These are phyloP conservation scores for Argyrosomus regius DNA, from an alignment of 2,797 vertebrate genomes.

Conservation along the genomic window DNA sequence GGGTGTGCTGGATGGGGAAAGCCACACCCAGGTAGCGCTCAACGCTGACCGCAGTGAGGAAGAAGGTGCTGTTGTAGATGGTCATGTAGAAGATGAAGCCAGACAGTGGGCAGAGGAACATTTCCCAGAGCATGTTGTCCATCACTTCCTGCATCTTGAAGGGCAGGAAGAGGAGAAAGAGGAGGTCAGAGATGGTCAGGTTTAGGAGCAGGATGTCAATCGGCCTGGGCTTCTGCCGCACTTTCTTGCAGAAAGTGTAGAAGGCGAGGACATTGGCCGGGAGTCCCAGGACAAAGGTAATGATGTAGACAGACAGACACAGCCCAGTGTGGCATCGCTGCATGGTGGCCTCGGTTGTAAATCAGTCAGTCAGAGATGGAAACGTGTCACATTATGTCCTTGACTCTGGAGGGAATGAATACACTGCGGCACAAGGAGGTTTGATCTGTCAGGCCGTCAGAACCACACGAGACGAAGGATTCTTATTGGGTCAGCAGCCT, in stretches of 20 bases:
- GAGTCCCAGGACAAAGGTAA: constrained; percentile 84
- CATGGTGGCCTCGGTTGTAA: constrained; percentile 58
- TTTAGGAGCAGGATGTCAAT: constrained; percentile 90
- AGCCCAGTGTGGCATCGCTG: constrained; percentile 76
- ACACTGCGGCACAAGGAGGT: constrained; percentile 33
- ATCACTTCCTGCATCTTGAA: constrained; percentile 88
- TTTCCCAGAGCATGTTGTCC: constrained; percentile 78
- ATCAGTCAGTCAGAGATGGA: constrained; percentile 32
- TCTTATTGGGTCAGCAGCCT: constrained; percentile 68
- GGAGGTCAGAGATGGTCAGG: constrained; percentile 88
- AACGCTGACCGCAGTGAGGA: constrained; percentile 87
- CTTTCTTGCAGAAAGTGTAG: constrained; percentile 84
- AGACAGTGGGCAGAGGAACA: constrained; percentile 85
- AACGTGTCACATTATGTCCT: constrained; percentile 62
- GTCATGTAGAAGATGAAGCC: constrained; percentile 89
- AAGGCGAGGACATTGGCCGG: constrained; percentile 82
- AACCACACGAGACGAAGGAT: constrained; percentile 42
- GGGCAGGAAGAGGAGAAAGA: constrained; percentile 89
- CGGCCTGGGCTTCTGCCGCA: constrained; percentile 83
- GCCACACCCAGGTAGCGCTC: constrained; percentile 89
- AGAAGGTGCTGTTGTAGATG: constrained; percentile 89
- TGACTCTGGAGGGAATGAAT: constrained; percentile 16
- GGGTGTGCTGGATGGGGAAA: constrained; percentile 86
- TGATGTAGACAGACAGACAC: constrained; percentile 84
- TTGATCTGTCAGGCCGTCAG: constrained; percentile 50